Evolutionary conservation across 2,888 invertebrate genomes (phyloP).

Genomic region (Orthosia gothica): DNA sequence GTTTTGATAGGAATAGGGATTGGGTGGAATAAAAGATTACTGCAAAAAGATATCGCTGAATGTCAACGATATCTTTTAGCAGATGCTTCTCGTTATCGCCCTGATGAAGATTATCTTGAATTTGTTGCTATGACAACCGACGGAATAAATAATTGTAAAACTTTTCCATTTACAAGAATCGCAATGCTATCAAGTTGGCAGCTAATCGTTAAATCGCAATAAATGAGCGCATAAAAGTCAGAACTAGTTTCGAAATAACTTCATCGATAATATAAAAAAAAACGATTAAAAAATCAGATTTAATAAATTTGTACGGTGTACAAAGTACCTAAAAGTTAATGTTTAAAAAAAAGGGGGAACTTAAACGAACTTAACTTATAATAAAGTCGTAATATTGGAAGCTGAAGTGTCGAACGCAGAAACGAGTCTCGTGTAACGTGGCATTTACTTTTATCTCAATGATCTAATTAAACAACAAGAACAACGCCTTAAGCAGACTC

Average conservation of each 20-base stretch:
- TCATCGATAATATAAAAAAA: constrained; percentile 42
- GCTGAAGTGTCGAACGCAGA: constrained; percentile 76
- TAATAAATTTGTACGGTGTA: constrained; percentile 28
- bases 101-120: constrained; percentile 24
- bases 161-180: constrained; percentile 19
- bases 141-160: constrained; percentile 19
- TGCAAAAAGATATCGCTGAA: constrained; percentile 10
- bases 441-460: constrained; percentile 86
- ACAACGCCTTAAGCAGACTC: constrained; percentile 78
- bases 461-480: constrained; percentile 83
- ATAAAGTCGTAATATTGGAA: constrained; percentile 79
- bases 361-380: constrained; percentile 62
- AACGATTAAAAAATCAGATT: constrained; percentile 29
- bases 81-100: constrained; percentile 4
- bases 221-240: constrained; percentile 24
- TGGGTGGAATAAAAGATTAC: constrained; percentile 21
- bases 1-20: constrained; percentile 27
- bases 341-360: constrained; percentile 37
- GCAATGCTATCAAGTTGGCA: constrained; percentile 24
- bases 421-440: constrained; percentile 77
- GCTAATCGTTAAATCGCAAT: constrained; percentile 35
- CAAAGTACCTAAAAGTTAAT: constrained; percentile 28
- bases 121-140: constrained; percentile 18
- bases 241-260: constrained; percentile 55
- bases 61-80: not conserved